phyloP scores from a whole-genome alignment of 2,888 invertebrate species.

The Macropis europaea region DNA sequence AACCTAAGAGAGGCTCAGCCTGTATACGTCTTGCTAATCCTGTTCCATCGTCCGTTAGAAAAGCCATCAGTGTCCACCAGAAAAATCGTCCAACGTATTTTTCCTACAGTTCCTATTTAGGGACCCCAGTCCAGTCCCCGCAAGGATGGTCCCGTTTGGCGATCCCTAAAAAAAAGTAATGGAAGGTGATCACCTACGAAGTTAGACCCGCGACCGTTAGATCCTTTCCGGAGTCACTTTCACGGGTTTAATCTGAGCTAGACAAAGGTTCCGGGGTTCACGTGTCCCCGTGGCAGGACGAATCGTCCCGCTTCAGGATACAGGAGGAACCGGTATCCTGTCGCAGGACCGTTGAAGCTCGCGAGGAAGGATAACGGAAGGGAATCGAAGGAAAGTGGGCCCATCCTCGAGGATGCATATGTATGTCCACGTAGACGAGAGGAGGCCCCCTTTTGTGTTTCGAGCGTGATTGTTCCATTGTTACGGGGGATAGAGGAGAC shows the following conservation, averaged over 20 bases:
- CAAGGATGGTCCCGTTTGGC: not conserved
- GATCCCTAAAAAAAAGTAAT: constrained; percentile 12
- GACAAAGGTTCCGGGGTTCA: constrained; percentile 62
- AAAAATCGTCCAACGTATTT: constrained; percentile 19
- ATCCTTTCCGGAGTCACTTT: constrained; percentile 57
- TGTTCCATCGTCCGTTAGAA: constrained; percentile 9
- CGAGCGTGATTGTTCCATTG: constrained; percentile 65
- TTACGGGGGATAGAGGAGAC: constrained; percentile 67
- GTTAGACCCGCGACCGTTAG: constrained; percentile 52
- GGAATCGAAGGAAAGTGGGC: constrained; percentile 55
- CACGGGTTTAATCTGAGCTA: constrained; percentile 66
- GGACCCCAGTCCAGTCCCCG: constrained; percentile 17
- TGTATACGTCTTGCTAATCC: not conserved
- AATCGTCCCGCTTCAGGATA: constrained; percentile 74
- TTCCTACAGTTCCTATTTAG: not conserved
- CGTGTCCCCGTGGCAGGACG: constrained; percentile 64
- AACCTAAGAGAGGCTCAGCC: too few relatives aligned
- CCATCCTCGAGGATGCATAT: constrained; percentile 47
- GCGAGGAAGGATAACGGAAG: constrained; percentile 55
- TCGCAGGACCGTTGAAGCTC: constrained; percentile 76
- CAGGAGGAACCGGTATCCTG: constrained; percentile 77
- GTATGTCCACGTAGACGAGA: constrained; percentile 46
- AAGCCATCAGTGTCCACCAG: not conserved
- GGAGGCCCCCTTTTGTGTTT: constrained; percentile 45
- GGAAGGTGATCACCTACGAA: constrained; percentile 65